phyloP scores from a whole-genome alignment of 2,797 vertebrate genomes.

The Etheostoma perlongum region DNA sequence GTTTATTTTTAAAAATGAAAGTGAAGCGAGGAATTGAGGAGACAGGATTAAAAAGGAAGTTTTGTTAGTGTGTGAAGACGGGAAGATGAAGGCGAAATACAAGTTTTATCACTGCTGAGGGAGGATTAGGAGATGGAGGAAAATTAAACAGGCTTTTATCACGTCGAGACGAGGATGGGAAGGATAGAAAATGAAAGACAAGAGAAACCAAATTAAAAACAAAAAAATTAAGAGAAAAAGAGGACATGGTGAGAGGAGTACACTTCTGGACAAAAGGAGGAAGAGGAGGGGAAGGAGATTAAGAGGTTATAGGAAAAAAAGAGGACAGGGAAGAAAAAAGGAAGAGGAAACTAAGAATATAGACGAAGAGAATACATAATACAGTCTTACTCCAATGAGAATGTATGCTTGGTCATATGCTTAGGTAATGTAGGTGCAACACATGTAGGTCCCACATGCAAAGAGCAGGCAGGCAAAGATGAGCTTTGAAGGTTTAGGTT shows the following conservation, averaged over 20 bases:
- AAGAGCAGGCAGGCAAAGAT: too few relatives aligned
- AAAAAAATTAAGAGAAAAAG: background rate
- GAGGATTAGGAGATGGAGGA: constrained; percentile 46
- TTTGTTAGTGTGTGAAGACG: constrained; percentile 43
- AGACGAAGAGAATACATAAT: background rate
- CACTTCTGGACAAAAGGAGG: background rate
- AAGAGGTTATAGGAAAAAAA: background rate
- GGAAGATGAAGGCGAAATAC: constrained; percentile 24
- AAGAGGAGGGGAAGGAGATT: background rate
- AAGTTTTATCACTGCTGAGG: constrained; percentile 51
- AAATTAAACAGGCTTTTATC: constrained; percentile 39
- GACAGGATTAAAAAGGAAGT: constrained; percentile 36
- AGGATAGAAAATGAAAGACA: background rate
- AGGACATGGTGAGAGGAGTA: background rate
- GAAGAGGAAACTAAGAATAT: too few relatives aligned
- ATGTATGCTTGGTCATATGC: too few relatives aligned
- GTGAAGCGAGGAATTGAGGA: constrained; percentile 10
- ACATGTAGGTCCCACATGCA: too few relatives aligned
- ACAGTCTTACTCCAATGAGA: too few relatives aligned
- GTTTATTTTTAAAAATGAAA: constrained; percentile 30
- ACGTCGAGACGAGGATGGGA: background rate
- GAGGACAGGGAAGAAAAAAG: background rate
- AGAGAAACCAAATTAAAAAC: background rate
- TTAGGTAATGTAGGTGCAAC: too few relatives aligned
- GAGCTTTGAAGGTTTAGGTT: too few relatives aligned